Percentiles rank a stretch among this genome's conserved stretches.
phyloP scores from a whole-genome alignment of 2,797 vertebrate species.

The Gallinago stenura region DNA sequence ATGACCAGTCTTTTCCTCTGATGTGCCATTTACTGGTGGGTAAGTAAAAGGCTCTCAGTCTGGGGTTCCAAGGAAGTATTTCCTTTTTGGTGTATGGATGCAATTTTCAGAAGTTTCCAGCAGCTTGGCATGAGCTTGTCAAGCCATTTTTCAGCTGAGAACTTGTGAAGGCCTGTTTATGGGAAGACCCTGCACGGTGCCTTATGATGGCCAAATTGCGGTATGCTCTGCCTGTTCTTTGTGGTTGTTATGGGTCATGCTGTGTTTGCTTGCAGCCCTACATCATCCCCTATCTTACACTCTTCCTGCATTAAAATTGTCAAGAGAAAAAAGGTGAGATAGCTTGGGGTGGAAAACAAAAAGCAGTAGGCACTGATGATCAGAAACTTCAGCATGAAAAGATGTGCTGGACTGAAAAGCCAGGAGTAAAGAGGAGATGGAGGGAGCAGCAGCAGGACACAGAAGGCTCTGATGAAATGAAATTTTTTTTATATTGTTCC shows the following conservation, averaged over 20 bases:
- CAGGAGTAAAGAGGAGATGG: background rate
- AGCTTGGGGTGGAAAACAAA: background rate
- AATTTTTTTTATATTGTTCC: background rate
- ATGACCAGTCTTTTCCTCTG: background rate
- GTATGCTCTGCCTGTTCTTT: background rate
- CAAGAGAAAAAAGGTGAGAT: background rate
- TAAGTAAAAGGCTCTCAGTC: background rate
- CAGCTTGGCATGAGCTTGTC: background rate
- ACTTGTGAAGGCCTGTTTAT: background rate
- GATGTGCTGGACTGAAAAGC: background rate
- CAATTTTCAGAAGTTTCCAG: background rate
- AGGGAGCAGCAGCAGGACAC: background rate
- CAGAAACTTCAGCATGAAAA: background rate
- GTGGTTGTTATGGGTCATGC: no score
- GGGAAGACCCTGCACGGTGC: background rate
- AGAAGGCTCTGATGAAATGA: background rate
- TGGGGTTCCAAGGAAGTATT: background rate
- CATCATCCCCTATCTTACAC: accelerated
- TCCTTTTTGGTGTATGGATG: background rate
- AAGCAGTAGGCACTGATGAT: background rate
- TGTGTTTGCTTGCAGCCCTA: background rate
- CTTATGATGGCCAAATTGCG: no score
- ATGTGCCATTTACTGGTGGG: background rate
- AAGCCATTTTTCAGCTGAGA: background rate
- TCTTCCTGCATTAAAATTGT: background rate